Conservation (phyloP, 2,797 vertebrate genomes). For the Poecilia velifera region DNA sequence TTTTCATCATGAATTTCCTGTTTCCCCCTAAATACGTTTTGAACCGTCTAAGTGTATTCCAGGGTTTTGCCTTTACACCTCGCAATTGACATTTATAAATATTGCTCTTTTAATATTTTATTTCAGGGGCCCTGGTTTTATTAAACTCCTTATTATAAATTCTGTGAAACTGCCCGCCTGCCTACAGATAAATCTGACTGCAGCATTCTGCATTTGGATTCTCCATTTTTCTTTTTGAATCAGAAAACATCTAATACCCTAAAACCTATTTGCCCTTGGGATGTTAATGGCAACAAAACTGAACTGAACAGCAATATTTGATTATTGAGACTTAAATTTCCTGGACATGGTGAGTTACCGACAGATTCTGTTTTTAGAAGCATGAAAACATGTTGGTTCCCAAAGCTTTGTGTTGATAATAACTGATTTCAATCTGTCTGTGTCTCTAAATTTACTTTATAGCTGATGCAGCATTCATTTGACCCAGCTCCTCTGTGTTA, state of each 20-base stretch:
- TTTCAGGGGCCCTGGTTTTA: slow-evolving; percentile 1
- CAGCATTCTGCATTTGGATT: not conserved
- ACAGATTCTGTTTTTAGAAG: not conserved
- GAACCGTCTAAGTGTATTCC: not conserved
- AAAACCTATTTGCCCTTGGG: no score
- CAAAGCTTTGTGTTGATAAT: not conserved
- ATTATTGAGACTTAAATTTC: not conserved
- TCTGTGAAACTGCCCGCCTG: not conserved
- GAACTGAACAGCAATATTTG: not conserved
- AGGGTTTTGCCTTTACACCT: not conserved
- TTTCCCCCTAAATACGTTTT: not conserved
- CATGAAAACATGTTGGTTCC: not conserved
- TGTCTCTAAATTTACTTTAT: not conserved
- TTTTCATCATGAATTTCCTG: slow-evolving; percentile 1
- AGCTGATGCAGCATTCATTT: not conserved
- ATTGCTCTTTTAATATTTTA: not conserved
- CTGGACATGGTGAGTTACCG: not conserved
- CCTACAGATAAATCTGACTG: not conserved
- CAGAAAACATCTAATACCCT: not conserved
- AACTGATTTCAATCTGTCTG: not conserved
- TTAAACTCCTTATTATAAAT: not conserved
- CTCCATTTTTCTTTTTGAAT: not conserved
- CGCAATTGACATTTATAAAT: not conserved
- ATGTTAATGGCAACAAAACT: no score
- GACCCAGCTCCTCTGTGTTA: not conserved